These are phyloP conservation scores for Latrodectus hesperus DNA, from an alignment of 2,888 invertebrate species.

Conservation along the genomic window DNA sequence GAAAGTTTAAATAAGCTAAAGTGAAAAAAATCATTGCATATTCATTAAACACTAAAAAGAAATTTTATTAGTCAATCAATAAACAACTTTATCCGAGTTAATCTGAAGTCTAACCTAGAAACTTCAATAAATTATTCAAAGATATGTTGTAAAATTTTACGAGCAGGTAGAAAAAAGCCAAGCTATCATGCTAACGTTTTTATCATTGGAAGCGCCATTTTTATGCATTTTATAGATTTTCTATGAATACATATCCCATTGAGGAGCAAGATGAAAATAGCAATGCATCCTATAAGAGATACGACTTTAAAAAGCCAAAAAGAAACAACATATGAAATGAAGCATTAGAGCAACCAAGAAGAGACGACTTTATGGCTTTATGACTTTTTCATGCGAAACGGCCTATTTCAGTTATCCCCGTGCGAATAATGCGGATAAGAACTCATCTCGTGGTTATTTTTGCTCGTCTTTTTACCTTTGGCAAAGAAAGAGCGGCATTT, in stretches of 20 bases:
- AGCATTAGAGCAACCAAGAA: slow-evolving; percentile 36
- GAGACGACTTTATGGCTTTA: slow-evolving; percentile 37
- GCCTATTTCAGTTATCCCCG: slow-evolving; percentile 24
- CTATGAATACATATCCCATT: slow-evolving; percentile 24
- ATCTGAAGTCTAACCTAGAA: too few species aligned
- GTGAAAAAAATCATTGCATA: not conserved
- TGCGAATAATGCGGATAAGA: slow-evolving; percentile 40
- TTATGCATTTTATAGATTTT: slow-evolving; percentile 24
- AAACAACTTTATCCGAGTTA: too few species aligned
- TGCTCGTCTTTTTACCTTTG: not conserved
- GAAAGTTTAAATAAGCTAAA: not conserved
- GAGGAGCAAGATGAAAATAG: not conserved
- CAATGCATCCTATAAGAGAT: slow-evolving; percentile 12
- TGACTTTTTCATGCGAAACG: slow-evolving; percentile 47
- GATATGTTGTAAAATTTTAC: slow-evolving; percentile 39
- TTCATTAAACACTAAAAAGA: not conserved
- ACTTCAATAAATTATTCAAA: slow-evolving; percentile 31
- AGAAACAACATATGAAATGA: slow-evolving; percentile 44
- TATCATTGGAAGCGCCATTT: slow-evolving; percentile 24
- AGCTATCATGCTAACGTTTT: slow-evolving; percentile 22
- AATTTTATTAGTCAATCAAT: not conserved
- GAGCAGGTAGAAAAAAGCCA: slow-evolving; percentile 14
- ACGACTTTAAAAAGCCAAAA: slow-evolving; percentile 33
- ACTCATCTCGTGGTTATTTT: slow-evolving; percentile 9
- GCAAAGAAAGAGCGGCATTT: slow-evolving; percentile 26